These are phyloP conservation scores for Vandiemenella viatica DNA, from an alignment of 2,888 invertebrate species.

Conservation along the genomic window DNA sequence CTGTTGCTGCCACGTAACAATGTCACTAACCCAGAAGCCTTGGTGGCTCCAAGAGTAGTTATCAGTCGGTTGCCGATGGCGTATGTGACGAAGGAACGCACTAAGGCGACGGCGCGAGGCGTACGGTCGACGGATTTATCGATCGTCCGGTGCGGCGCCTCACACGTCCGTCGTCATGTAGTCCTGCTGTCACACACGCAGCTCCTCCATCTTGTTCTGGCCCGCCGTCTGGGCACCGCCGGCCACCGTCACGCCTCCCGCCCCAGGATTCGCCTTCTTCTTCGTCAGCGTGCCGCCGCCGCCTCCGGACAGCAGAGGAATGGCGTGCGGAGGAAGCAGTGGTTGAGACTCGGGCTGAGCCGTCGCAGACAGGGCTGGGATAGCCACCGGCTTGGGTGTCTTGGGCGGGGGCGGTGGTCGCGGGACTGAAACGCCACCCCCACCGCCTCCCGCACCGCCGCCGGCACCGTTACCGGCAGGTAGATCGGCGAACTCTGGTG, in stretches of 20 bases:
- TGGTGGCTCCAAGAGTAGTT: too few relatives aligned
- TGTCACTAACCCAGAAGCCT: too few relatives aligned
- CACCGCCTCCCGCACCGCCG: too few relatives aligned
- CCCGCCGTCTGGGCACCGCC: background rate
- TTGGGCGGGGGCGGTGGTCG: slow-evolving; percentile 64
- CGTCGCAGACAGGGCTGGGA: slow-evolving; percentile 38
- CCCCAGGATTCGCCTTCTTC: slow-evolving; percentile 41
- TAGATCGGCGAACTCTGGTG: slow-evolving; percentile 71
- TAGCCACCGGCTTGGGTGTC: slow-evolving; percentile 28
- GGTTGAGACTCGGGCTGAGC: slow-evolving; percentile 47
- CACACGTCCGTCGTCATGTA: background rate
- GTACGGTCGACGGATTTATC: too few relatives aligned
- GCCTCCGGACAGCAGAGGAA: slow-evolving; percentile 48
- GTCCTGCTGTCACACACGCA: slow-evolving; percentile 56
- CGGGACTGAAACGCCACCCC: slow-evolving; percentile 37
- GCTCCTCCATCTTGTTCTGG: slow-evolving; percentile 55
- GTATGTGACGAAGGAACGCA: too few relatives aligned
- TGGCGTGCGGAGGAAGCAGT: slow-evolving; percentile 25
- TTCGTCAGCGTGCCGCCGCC: slow-evolving; percentile 64
- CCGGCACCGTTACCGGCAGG: slow-evolving; percentile 36
- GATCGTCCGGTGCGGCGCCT: too few relatives aligned
- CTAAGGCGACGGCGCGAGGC: too few relatives aligned
- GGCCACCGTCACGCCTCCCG: background rate
- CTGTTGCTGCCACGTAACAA: too few relatives aligned
- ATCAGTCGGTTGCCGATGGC: too few relatives aligned